A percentile compares a stretch with the other conserved stretches of the same genome.
These are phyloP conservation scores for Champsocephalus esox DNA, from an alignment of 2,797 vertebrate species.

Conservation along the genomic window DNA sequence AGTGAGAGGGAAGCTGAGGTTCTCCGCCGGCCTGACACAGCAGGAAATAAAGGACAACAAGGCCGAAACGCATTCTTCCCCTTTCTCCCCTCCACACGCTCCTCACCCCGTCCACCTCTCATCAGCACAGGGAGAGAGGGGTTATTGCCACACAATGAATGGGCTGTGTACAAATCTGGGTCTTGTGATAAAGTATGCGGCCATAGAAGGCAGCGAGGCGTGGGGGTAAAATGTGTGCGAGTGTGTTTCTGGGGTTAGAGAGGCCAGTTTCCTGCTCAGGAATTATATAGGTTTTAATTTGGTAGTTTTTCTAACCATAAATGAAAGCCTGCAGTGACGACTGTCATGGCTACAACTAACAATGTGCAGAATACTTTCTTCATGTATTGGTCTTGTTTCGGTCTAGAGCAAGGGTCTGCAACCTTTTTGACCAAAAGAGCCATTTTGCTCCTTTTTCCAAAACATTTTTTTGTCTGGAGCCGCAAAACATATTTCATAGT, in stretches of 20 bases:
- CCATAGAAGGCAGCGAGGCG: slow-evolving; percentile 43
- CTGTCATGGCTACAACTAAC: no score
- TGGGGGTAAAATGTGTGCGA: slow-evolving; percentile 29
- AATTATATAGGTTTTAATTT: neutral
- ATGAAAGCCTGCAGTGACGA: no score
- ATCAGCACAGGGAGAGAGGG: slow-evolving; percentile 26
- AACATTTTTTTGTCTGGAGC: no score
- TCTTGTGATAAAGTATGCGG: slow-evolving; percentile 80
- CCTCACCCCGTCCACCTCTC: slow-evolving; percentile 63
- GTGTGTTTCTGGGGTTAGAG: slow-evolving; percentile 2
- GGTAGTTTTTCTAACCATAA: no score
- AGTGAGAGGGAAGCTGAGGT: slow-evolving; percentile 51
- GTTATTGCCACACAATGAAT: slow-evolving; percentile 78
- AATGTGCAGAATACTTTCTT: no score
- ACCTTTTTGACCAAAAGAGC: no score
- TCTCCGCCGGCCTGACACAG: slow-evolving; percentile 50
- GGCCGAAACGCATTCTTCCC: slow-evolving; percentile 55
- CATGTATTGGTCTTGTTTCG: no score
- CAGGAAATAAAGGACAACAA: slow-evolving; percentile 70
- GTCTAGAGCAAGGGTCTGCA: no score
- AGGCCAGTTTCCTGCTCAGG: slow-evolving; percentile 45
- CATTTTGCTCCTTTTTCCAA: no score
- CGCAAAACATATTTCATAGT: no score
- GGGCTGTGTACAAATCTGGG: slow-evolving; percentile 81
- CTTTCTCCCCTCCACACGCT: slow-evolving; percentile 43